Percentiles rank a stretch among this genome's conserved stretches.
phyloP scores from a whole-genome alignment of 2,797 vertebrate genomes.

The Macropus fuliginosus region DNA sequence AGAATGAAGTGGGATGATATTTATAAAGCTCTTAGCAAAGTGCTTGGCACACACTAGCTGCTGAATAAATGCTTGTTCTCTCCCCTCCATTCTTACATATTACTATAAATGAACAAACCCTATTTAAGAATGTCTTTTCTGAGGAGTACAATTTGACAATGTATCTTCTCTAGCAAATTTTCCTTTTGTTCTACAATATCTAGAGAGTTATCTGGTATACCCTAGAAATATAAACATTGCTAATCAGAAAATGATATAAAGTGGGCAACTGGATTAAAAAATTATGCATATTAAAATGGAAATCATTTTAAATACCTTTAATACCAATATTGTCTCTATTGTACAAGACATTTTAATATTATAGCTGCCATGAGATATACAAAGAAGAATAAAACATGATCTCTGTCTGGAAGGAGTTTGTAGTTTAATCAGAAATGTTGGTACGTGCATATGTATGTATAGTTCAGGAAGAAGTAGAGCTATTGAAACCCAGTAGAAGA shows the following conservation, averaged over 20 bases:
- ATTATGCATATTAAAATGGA: background rate
- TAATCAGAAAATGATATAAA: background rate
- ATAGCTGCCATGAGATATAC: background rate
- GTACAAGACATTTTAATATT: background rate
- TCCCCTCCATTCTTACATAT: background rate
- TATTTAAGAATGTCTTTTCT: background rate
- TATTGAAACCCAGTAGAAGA: background rate
- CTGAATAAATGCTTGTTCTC: background rate
- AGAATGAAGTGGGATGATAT: background rate
- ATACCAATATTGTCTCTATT: background rate
- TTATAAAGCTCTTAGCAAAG: background rate
- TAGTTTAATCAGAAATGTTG: background rate
- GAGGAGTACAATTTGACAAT: background rate
- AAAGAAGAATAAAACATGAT: background rate
- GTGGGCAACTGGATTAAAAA: background rate
- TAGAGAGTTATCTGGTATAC: background rate
- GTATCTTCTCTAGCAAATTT: background rate
- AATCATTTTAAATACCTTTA: background rate
- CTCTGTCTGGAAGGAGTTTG: background rate
- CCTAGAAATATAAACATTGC: background rate
- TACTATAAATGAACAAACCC: background rate
- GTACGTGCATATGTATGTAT: background rate
- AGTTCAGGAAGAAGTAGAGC: background rate
- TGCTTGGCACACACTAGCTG: background rate
- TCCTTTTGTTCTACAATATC: background rate